Conservation (phyloP, 2,797 vertebrate species). For the Paratrypauchen microcephalus region DNA sequence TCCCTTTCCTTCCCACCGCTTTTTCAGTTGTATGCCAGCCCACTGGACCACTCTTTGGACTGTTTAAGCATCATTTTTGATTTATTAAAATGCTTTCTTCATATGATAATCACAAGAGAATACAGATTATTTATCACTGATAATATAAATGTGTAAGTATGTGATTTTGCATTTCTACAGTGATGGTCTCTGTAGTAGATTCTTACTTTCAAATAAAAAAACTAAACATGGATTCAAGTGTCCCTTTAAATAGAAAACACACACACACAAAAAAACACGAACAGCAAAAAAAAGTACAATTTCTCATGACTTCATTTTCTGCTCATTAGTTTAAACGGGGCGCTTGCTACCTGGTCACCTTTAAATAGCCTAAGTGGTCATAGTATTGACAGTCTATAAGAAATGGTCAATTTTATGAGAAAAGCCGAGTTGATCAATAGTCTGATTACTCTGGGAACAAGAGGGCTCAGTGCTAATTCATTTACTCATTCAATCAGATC, state of each 20-base stretch:
- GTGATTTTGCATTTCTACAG: too few species aligned
- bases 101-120: slow-evolving; percentile 1
- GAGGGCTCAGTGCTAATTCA: slow-evolving; percentile 25
- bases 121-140: not conserved
- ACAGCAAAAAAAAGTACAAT: slow-evolving; percentile 2
- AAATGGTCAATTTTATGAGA: slow-evolving; percentile 60
- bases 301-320: slow-evolving; percentile 49
- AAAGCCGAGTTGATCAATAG: slow-evolving; percentile 57
- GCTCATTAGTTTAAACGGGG: slow-evolving; percentile 53
- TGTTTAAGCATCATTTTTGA: slow-evolving; percentile 50
- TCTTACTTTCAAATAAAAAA: too few species aligned
- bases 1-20: slow-evolving; percentile 69
- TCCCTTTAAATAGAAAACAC: too few species aligned
- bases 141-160: too few species aligned
- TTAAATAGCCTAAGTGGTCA: slow-evolving; percentile 59
- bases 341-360: slow-evolving; percentile 56
- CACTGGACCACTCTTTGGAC: slow-evolving; percentile 29
- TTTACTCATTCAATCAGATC: slow-evolving; percentile 21
- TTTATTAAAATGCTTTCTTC: slow-evolving; percentile 25
- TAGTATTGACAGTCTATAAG: slow-evolving; percentile 66
- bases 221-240: too few species aligned
- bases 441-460: slow-evolving; percentile 45
- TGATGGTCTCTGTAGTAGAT: too few species aligned
- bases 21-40: slow-evolving; percentile 52
- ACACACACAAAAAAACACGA: slow-evolving; percentile 8